Base-by-base conservation (phyloP, 2,113 vertebrate species). In the Blennius ocellaris region DNA sequence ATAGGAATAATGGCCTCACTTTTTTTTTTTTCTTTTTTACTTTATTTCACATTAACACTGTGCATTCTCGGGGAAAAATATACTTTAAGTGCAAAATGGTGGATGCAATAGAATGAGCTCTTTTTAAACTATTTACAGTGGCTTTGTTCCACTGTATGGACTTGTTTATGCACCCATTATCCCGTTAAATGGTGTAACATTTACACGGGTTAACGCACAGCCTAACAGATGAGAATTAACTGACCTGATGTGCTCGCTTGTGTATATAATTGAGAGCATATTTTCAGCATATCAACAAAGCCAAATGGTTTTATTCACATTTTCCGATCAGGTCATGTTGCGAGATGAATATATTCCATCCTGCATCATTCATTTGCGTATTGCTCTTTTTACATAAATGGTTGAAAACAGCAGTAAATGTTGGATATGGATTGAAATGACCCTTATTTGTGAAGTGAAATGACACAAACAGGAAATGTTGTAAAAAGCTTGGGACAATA, bases 401-500 rank as follows among this genome's bases (percentile, higher is more conserved):
- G 11, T 41, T 44, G 11, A 41, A 77, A 69, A 37, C 12, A 14
- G 10, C 16, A 30, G 41, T 52, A 16, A 49, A 75, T 48, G 14
- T 62, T 39, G 0, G 6, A 41, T n/a, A 10, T 41, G 12, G 39
- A 15, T 7, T 36, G 39, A 47, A 10, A n/a, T 8, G 41, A 8
- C 3, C 45, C 38, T 57, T 16, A 30, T 39, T 56, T 11, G 2
- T 37, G 48, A 50, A 41, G 61, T 37, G n/a, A 17, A 43, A 30
- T 67, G 15, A 59, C 2, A 6, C 44, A n/a, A 60, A 4, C n/a
- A 55, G 17, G 41, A 37, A 36, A 44, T 69, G 12, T 41, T 43
- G 56, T 41, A 16, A 56, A 47, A 47, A 41, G 49, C 17, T 66
- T 11, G 69, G 70, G 51, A 61, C 59, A 67, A 50, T 61, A 38